A percentile compares a stretch with the other conserved stretches of the same genome.
Conservation (phyloP, 2,888 invertebrate genomes). For the Drosophila paracracens region DNA sequence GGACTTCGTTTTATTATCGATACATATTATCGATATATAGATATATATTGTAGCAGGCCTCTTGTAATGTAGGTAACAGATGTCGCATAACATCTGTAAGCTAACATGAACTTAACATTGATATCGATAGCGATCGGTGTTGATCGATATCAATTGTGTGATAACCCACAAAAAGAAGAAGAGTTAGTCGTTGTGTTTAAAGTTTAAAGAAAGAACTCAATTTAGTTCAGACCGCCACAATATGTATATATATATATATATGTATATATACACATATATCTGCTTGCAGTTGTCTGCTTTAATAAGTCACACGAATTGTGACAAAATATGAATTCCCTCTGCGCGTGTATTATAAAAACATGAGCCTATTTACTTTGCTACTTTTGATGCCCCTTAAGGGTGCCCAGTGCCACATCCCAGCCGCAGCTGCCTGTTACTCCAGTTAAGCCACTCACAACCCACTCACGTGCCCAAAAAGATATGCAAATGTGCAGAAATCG, state of each 20-base stretch:
- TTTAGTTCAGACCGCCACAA: too few species aligned
- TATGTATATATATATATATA: background rate
- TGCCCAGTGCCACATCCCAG: slow-evolving; percentile 11
- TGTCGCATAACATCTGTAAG: too few species aligned
- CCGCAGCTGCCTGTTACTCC: background rate
- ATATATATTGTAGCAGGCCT: background rate
- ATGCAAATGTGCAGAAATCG: slow-evolving; percentile 48
- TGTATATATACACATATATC: background rate
- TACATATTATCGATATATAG: background rate
- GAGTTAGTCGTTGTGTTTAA: too few species aligned
- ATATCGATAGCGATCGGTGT: too few species aligned
- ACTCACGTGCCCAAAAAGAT: slow-evolving; percentile 6
- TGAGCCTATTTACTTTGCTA: slow-evolving; percentile 39
- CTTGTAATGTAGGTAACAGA: too few species aligned
- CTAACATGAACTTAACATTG: too few species aligned
- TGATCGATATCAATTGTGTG: too few species aligned
- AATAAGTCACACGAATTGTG: background rate
- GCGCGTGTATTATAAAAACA: slow-evolving; percentile 9
- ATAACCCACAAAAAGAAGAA: too few species aligned
- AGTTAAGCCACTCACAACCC: background rate
- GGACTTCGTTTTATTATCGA: background rate
- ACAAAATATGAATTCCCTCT: background rate
- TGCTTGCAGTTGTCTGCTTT: background rate
- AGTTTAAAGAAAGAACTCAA: too few species aligned
- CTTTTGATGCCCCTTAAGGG: slow-evolving; percentile 34